Conservation (phyloP, 2,888 invertebrate genomes). For the Chaitophorus viminalis region DNA sequence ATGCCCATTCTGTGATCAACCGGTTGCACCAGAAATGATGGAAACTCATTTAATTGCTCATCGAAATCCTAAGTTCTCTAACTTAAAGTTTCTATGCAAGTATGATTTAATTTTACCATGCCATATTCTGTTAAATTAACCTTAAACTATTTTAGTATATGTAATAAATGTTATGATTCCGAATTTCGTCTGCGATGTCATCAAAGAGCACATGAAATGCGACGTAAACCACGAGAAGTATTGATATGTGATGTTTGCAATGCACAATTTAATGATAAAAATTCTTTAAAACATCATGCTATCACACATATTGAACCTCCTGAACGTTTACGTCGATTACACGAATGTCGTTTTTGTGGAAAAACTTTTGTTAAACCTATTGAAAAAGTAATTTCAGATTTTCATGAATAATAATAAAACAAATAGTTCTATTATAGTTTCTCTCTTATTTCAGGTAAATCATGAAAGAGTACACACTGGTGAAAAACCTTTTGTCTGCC, state of each 20-base stretch:
- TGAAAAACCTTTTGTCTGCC: conserved; percentile 60
- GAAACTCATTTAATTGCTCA: conserved; percentile 57
- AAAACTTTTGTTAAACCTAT: conserved; percentile 59
- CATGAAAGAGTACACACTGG: conserved; percentile 62
- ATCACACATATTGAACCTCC: conserved; percentile 59
- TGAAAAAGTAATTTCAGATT: conserved; percentile 48
- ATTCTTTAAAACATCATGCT: conserved; percentile 58
- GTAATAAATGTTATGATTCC: conserved; percentile 58
- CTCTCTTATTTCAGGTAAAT: conserved; percentile 33
- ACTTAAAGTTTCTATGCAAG: conserved; percentile 59
- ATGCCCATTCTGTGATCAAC: conserved; percentile 59
- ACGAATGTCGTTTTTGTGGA: conserved; percentile 55
- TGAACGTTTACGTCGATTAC: conserved; percentile 56
- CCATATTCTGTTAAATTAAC: conserved; percentile 1
- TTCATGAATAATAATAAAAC: neutral
- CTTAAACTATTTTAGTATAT: conserved; percentile 40
- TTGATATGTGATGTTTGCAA: conserved; percentile 44
- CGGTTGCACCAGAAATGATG: conserved; percentile 59
- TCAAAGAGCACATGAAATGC: conserved; percentile 58
- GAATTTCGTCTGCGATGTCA: conserved; percentile 57
- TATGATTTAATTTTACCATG: neutral
- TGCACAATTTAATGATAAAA: conserved; percentile 56
- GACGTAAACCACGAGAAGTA: conserved; percentile 57
- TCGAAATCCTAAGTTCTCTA: conserved; percentile 56
- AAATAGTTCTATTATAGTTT: neutral